phyloP scores from a whole-genome alignment of 2,113 vertebrate species.

The Caranx ignobilis region DNA sequence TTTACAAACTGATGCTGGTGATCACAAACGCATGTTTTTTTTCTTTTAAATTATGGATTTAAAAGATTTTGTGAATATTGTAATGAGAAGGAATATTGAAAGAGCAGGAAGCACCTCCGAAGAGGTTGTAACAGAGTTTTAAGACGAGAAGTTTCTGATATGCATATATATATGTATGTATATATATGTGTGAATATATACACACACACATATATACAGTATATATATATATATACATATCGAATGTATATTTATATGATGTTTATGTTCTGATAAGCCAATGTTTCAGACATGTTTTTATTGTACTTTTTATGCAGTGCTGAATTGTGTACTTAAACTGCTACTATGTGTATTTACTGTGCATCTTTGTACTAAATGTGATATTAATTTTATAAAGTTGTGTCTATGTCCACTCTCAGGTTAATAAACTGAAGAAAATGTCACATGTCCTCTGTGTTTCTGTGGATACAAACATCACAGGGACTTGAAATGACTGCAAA shows the following conservation, averaged over 20 bases:
- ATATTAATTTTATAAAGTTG: conserved; percentile 86
- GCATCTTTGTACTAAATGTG: conserved; percentile 77
- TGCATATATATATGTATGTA: conserved; percentile 62
- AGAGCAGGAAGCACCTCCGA: conserved; percentile 47
- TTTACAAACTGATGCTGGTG: conserved; percentile 74
- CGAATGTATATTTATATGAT: conserved; percentile 94
- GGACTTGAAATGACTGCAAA: no score
- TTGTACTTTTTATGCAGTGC: conserved; percentile 83
- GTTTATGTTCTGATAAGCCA: conserved; percentile 80
- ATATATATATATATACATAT: conserved; percentile 55
- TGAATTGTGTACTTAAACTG: conserved; percentile 77
- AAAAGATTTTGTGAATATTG: conserved; percentile 71
- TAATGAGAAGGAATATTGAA: conserved; percentile 37
- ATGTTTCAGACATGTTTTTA: conserved; percentile 73
- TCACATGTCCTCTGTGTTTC: background rate
- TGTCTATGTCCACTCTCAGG: conserved; percentile 88
- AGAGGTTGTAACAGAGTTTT: conserved; percentile 25
- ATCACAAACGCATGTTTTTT: conserved; percentile 76
- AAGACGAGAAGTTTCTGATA: conserved; percentile 52
- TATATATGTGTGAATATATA: no score
- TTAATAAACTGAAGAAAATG: conserved; percentile 83
- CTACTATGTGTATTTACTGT: conserved; percentile 75
- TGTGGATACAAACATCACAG: background rate
- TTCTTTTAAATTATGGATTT: conserved; percentile 56
- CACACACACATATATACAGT: no score